Evolutionary conservation across 2,888 invertebrate genomes (phyloP), one percentile per base, ranked within the genome.

Genomic region (Baronia brevicornis): DNA sequence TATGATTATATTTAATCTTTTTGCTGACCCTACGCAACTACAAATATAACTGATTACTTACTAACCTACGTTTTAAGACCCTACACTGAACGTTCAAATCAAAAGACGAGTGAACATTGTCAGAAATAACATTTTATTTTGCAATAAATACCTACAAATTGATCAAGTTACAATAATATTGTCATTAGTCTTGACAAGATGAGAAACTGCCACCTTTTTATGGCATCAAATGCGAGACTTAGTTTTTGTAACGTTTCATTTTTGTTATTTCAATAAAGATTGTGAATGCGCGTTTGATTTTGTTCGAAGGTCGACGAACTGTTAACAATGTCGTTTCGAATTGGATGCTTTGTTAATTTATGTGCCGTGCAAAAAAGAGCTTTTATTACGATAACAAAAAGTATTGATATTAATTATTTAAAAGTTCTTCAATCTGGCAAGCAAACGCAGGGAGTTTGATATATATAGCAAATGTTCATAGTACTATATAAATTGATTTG

Each of bases 161-260:
- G 31, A 36, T 47, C 39, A 49, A 39, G 48, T 64, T 66, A 64
- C 57, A 68, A 72, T 73, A 71, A 71, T 70, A 72, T 72, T 73
- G 64, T 68, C 70, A 71, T 73, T 72, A 73, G 46, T 33, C 37
- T 45, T 44, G 43, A 53, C 48, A 41, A 49, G 51, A 49, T 41
- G 31, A 39, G 34, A 45, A 46, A 36, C 47, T 42, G 20, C 36
- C 23, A 33, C 48, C n/a, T 63, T 63, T 56, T 49, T 50, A 36
- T 31, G 18, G 26, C 15, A 24, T 41, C 39, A 37, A 39, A 45
- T 34, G 33, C 38, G 34, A 36, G 31, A 41, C 33, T 35, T 29
- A 22, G 29, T 40, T 41, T 41, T 42, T 44, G 42, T 39, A 26
- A 21, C 20, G 18, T 39, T 43, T 36, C 31, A 43, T 43, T 30